A percentile compares a stretch with the other conserved stretches of the same genome.
Evolutionary conservation across 2,113 vertebrate genomes (phyloP).

Genomic region (Vanacampus margaritifer): DNA sequence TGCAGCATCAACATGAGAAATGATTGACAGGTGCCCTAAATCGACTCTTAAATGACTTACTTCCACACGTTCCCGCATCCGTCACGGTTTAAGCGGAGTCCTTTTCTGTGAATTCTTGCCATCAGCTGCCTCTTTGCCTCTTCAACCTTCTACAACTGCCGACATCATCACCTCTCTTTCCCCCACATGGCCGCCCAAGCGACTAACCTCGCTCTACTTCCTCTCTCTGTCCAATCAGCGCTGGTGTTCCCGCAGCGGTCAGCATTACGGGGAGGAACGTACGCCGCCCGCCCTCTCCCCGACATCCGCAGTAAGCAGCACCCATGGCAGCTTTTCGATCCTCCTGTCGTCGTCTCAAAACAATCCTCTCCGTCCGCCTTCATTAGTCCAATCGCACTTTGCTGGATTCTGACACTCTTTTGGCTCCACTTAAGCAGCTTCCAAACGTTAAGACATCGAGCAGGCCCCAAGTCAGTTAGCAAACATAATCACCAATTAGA

Average conservation of each 20-base stretch:
- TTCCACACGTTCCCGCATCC: neutral
- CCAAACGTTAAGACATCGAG: conserved; percentile 8
- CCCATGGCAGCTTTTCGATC: conserved; percentile 2
- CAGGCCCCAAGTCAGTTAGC: conserved; percentile 5
- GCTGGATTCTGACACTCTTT: neutral
- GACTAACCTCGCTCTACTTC: conserved; percentile 25
- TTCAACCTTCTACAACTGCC: conserved; percentile 15
- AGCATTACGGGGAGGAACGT: conserved; percentile 2
- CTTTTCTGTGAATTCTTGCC: conserved; percentile 8
- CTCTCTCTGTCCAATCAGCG: conserved; percentile 40
- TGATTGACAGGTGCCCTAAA: conserved; percentile 5
- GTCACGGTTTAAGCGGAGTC: neutral
- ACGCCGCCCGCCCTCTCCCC: neutral
- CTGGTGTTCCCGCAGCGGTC: conserved; percentile 19
- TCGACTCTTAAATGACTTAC: conserved; percentile 6
- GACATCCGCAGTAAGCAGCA: neutral
- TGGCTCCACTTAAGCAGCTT: neutral
- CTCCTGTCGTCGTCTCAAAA: conserved; percentile 14
- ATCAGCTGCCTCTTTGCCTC: conserved; percentile 37
- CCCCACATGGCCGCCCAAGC: conserved; percentile 36
- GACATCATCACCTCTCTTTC: conserved; percentile 21
- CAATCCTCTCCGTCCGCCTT: conserved; percentile 2
- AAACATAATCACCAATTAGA: conserved; percentile 31
- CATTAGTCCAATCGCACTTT: neutral
- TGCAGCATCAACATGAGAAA: neutral